A percentile compares a stretch with the other conserved stretches of the same genome.
phyloP scores from a whole-genome alignment of 2,888 invertebrate genomes.

The Synanthedon tipuliformis region DNA sequence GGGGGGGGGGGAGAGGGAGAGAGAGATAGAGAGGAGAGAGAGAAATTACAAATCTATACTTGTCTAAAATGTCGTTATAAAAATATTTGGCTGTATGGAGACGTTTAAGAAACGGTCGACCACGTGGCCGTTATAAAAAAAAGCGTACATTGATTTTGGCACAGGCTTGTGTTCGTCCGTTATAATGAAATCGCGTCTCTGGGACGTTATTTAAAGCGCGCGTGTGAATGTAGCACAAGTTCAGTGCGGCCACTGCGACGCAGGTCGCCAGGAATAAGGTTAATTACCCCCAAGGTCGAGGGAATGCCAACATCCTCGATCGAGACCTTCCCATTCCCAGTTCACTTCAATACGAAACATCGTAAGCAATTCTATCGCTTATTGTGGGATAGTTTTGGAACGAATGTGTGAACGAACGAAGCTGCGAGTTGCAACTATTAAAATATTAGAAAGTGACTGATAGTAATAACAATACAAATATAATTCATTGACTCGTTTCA shows the following conservation, averaged over 20 bases:
- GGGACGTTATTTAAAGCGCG: slow-evolving; percentile 48
- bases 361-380: slow-evolving; percentile 7
- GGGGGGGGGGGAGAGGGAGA: too few species aligned
- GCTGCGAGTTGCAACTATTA: too few species aligned
- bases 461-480: too few species aligned
- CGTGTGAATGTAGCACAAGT: slow-evolving; percentile 59
- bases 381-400: too few species aligned
- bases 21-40: too few species aligned
- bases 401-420: too few species aligned
- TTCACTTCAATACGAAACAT: not conserved
- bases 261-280: slow-evolving; percentile 48
- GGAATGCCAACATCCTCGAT: slow-evolving; percentile 23
- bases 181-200: slow-evolving; percentile 30
- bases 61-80: too few species aligned
- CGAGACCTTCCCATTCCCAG: slow-evolving; percentile 4
- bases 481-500: too few species aligned
- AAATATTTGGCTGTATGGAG: not conserved
- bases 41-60: too few species aligned
- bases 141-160: slow-evolving; percentile 49
- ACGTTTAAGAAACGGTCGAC: slow-evolving; percentile 18
- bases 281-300: slow-evolving; percentile 57
- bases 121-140: slow-evolving; percentile 42
- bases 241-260: slow-evolving; percentile 42
- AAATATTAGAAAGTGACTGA: too few species aligned
- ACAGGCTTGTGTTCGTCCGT: slow-evolving; percentile 20